A percentile compares a stretch with the other conserved stretches of the same genome.
Evolutionary conservation across 2,888 invertebrate genomes (phyloP).

Genomic region (Argyresthia albistria): DNA sequence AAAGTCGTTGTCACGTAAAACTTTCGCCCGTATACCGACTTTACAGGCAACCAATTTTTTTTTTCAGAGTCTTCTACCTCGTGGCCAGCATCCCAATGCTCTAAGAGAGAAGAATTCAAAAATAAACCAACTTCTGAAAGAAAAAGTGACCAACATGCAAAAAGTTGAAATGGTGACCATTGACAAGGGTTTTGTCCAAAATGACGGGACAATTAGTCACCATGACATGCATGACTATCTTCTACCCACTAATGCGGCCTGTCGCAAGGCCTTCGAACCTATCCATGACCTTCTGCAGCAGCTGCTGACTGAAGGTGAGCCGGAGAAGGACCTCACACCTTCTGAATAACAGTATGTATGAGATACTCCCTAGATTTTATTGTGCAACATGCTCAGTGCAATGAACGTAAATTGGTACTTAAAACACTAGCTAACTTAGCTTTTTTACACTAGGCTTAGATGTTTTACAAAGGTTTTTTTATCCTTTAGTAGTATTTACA

Average conservation of each 20-base stretch:
- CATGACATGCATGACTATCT: conserved; percentile 95
- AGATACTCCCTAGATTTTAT: conserved; percentile 17
- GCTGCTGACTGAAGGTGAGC: conserved; percentile 82
- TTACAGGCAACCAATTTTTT: too few relatives aligned
- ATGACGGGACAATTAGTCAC: conserved; percentile 87
- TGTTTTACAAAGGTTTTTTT: conserved; percentile 15
- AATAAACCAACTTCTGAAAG: conserved; percentile 82
- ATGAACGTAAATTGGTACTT: conserved; percentile 16
- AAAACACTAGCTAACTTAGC: conserved; percentile 39
- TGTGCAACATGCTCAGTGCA: conserved; percentile 58
- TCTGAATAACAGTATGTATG: conserved; percentile 68
- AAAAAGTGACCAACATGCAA: conserved; percentile 74
- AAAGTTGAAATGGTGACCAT: conserved; percentile 85
- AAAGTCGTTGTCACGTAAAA: too few relatives aligned
- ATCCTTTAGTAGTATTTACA: conserved; percentile 31
- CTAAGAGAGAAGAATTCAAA: conserved; percentile 82
- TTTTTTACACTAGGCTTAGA: conserved; percentile 59
- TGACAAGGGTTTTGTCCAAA: conserved; percentile 84
- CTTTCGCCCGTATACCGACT: too few relatives aligned
- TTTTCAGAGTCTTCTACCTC: conserved; percentile 87
- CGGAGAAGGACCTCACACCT: conserved; percentile 81
- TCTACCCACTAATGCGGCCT: conserved; percentile 88
- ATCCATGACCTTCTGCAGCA: conserved; percentile 85
- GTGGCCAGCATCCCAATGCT: conserved; percentile 88
- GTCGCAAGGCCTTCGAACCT: conserved; percentile 89